Conservation (phyloP, 2,888 invertebrate genomes). For the Eupithecia exiguata region DNA sequence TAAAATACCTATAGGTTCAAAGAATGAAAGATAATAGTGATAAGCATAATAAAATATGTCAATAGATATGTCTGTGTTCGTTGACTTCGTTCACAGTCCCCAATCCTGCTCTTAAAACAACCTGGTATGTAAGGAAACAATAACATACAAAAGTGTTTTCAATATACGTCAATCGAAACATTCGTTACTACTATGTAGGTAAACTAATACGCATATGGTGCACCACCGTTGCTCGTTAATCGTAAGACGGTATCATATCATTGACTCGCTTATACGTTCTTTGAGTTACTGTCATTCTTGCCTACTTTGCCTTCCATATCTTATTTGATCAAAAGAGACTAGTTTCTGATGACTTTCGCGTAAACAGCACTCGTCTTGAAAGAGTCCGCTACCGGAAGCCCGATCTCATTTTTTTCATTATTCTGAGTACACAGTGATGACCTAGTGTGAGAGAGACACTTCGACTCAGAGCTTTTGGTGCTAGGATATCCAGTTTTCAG, state of each 20-base stretch:
- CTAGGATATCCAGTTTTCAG: background rate
- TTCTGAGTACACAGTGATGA: background rate
- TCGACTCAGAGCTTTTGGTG: background rate
- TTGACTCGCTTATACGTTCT: conserved; percentile 1
- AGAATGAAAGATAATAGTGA: background rate
- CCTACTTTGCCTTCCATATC: background rate
- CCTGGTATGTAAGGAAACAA: background rate
- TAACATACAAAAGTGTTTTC: background rate
- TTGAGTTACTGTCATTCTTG: conserved; percentile 10
- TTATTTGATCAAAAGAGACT: background rate
- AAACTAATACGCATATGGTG: background rate
- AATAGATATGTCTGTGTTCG: background rate
- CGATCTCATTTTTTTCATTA: no score
- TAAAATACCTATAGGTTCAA: background rate
- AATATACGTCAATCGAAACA: background rate
- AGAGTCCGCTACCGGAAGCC: background rate
- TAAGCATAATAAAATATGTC: background rate
- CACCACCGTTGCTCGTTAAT: conserved; percentile 1
- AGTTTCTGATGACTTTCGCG: background rate
- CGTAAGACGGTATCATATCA: background rate
- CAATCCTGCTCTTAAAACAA: background rate
- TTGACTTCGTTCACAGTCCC: background rate
- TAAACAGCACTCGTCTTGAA: background rate
- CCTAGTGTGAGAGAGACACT: background rate
- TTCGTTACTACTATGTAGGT: background rate